Base-by-base conservation (phyloP, 2,113 vertebrate genomes). In the Elaphurus davidianus region DNA sequence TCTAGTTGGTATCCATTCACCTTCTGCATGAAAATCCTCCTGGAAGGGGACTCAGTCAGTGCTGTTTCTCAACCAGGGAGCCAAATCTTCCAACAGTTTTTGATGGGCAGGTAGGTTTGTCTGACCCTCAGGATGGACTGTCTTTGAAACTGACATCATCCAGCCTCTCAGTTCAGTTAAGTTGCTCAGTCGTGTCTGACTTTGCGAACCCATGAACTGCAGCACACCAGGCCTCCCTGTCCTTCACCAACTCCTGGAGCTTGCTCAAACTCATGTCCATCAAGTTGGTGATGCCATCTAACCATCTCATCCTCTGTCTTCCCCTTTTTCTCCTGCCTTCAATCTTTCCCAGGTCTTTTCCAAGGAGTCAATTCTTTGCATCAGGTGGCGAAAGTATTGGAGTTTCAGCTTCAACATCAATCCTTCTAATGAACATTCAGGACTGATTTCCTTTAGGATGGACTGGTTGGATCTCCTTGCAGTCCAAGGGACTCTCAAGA, bases 251-350 rank as follows among this genome's bases (percentile, higher is more conserved):
- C 67, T 71, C n/a, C 67, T 23, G n/a, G 19, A 6, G 67, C 6
- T 74, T 13, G 19, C 19, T 21, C 67, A 74, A 23, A 74, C 10
- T 40, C 21, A 74, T 40, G n/a, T 74, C 19, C 67, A 74, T 40
- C 0, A 10, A 71, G 5, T 40, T 0, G 2, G n/a, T 40, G 67
- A 71, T 40, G 10, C 67, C n/a, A 74, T 74, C n/a, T 13, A 74
- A 21, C 19, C 67, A 74, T 74, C 19, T 40, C 67, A 71, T 71
- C n/a, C 5, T 71, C 67, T 74, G 67, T 23, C 1, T 0, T 40
- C n/a, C 67, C n/a, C 67, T 71, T 71, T 21, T 71, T 17, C n/a
- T 71, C 67, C 19, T 40, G n/a, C 19, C n/a, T 40, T 40, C 67
- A 74, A 0, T 74, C 19, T 40, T 40, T 12, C 67, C 19, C n/a